Conservation (phyloP, 2,797 vertebrate genomes). For the Enteromius trimaculatus region DNA sequence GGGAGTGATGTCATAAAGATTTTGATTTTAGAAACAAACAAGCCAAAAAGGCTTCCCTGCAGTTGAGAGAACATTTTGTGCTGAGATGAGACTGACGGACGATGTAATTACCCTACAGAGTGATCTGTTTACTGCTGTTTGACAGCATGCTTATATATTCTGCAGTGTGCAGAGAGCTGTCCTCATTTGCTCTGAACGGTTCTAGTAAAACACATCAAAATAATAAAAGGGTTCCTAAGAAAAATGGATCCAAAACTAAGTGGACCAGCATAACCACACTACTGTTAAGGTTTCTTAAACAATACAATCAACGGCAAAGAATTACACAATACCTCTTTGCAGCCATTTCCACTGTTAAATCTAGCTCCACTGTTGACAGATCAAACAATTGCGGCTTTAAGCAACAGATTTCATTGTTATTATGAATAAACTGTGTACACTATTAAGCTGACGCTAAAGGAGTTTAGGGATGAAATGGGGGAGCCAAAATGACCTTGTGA, state of each 20-base stretch:
- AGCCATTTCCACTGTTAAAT: slow-evolving; percentile 14
- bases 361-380: background rate
- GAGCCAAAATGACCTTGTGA: slow-evolving; percentile 10
- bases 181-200: background rate
- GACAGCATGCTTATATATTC: slow-evolving; percentile 6
- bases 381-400: background rate
- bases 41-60: background rate
- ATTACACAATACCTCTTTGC: background rate
- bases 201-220: slow-evolving; percentile 18
- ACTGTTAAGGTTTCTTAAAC: background rate
- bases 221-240: slow-evolving; percentile 2
- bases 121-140: slow-evolving; percentile 19
- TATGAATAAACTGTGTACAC: background rate
- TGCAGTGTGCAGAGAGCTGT: background rate
- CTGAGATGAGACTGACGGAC: background rate
- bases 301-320: background rate
- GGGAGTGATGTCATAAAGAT: background rate
- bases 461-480: background rate
- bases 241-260: slow-evolving; percentile 1
- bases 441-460: background rate
- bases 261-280: background rate
- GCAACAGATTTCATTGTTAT: background rate
- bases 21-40: background rate
- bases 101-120: slow-evolving; percentile 8
- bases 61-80: slow-evolving; percentile 2